Evolutionary conservation across 1,140 invertebrate genomes (phyloP).

Genomic region (Calliphora vicina): DNA sequence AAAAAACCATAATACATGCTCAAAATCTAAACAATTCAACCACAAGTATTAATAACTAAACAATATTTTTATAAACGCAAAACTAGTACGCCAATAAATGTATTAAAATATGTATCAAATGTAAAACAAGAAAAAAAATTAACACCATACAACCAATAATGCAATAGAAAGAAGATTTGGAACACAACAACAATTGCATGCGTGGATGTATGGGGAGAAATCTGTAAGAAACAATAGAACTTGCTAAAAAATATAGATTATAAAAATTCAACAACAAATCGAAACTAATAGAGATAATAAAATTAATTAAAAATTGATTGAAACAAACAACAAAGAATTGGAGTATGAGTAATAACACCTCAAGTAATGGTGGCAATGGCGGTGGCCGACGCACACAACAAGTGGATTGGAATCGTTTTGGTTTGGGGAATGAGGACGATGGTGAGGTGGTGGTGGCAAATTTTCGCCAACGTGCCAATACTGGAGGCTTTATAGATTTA

Average conservation of each 20-base stretch:
- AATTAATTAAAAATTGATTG: not conserved
- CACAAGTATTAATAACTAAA: not conserved
- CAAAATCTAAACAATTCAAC: not conserved
- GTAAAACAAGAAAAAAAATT: not conserved
- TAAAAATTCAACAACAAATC: not conserved
- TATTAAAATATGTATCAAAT: not conserved
- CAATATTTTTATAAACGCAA: not conserved
- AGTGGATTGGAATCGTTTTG: slow-evolving; percentile 57
- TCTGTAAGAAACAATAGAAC: not conserved
- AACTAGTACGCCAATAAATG: not conserved
- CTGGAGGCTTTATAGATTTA: slow-evolving; percentile 74
- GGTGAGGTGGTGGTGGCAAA: slow-evolving; percentile 58
- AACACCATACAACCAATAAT: not conserved
- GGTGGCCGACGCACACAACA: slow-evolving; percentile 21
- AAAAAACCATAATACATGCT: not conserved
- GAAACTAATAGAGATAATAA: not conserved
- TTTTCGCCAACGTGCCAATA: slow-evolving; percentile 65
- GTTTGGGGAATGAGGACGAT: slow-evolving; percentile 45
- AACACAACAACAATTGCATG: slow-evolving; percentile 9
- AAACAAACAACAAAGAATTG: slow-evolving; percentile 15
- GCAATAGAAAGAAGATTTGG: not conserved
- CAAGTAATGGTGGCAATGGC: slow-evolving; percentile 34
- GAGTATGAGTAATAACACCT: slow-evolving; percentile 20
- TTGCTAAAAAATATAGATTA: not conserved
- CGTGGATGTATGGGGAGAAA: slow-evolving; percentile 12